Evolutionary conservation across 2,797 vertebrate species (phyloP).

Genomic region (Tapera naevia): DNA sequence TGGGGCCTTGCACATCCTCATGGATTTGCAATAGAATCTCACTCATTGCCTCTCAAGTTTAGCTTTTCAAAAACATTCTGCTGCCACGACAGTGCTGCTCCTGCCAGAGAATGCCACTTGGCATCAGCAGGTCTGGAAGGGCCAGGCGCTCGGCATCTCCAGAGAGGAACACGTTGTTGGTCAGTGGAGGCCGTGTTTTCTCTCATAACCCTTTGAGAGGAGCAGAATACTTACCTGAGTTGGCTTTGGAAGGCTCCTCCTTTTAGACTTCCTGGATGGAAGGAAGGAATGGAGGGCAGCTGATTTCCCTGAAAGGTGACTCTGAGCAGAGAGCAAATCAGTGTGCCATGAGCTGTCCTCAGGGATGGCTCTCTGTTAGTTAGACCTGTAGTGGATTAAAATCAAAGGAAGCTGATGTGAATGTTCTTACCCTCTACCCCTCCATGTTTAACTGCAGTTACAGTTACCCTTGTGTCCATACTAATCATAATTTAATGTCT

Average conservation of each 20-base stretch:
- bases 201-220: background rate
- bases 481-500: constrained; percentile 77
- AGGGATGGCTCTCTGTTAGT: background rate
- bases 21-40: background rate
- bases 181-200: background rate
- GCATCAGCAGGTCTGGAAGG: background rate
- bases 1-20: background rate
- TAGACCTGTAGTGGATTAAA: background rate
- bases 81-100: background rate
- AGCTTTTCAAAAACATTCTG: background rate
- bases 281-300: background rate
- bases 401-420: background rate
- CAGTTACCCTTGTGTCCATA: constrained; percentile 70
- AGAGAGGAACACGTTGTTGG: background rate
- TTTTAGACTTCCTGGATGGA: background rate
- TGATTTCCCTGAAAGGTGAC: background rate
- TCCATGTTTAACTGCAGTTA: constrained; percentile 63
- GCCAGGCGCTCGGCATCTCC: background rate
- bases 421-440: background rate
- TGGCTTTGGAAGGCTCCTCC: background rate
- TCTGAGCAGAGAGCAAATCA: background rate
- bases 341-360: background rate
- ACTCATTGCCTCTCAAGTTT: background rate
- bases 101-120: background rate
- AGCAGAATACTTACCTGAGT: background rate